Conservation (phyloP, 2,888 invertebrate species). For the Geotrupes spiniger region DNA sequence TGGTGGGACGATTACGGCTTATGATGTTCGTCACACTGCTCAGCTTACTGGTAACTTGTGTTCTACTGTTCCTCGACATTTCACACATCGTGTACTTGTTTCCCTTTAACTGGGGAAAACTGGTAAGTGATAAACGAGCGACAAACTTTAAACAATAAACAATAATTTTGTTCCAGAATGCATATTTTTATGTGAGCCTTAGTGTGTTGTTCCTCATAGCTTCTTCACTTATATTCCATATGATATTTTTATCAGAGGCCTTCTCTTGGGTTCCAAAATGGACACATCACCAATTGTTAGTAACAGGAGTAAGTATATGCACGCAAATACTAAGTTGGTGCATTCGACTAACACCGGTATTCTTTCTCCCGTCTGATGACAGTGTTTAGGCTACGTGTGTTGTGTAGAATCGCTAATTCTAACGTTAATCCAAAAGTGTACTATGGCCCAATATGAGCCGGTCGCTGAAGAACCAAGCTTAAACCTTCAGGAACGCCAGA, state of each 20-base stretch:
- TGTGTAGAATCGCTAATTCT: constrained; percentile 59
- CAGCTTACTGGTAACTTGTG: constrained; percentile 69
- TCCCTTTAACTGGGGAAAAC: constrained; percentile 75
- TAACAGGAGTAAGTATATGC: constrained; percentile 57
- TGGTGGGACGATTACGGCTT: constrained; percentile 70
- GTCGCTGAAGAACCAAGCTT: constrained; percentile 63
- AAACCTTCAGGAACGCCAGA: constrained; percentile 51
- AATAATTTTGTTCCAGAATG: constrained; percentile 55
- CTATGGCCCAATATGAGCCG: constrained; percentile 58
- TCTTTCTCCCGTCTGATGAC: no score
- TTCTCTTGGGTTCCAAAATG: constrained; percentile 69
- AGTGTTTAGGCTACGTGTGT: constrained; percentile 63
- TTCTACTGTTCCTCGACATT: constrained; percentile 76
- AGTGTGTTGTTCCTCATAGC: constrained; percentile 69
- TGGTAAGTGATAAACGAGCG: constrained; percentile 56
- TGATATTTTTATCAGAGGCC: constrained; percentile 63
- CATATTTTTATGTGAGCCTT: constrained; percentile 70
- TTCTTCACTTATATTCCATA: constrained; percentile 67
- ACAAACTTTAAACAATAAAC: not conserved
- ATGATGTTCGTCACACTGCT: constrained; percentile 77
- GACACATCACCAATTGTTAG: constrained; percentile 67
- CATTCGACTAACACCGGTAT: no score
- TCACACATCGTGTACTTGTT: constrained; percentile 75
- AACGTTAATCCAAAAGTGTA: constrained; percentile 58
- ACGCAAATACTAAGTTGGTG: not conserved